Conservation (phyloP, 1,140 invertebrate species). For the Laodelphax striatellus region DNA sequence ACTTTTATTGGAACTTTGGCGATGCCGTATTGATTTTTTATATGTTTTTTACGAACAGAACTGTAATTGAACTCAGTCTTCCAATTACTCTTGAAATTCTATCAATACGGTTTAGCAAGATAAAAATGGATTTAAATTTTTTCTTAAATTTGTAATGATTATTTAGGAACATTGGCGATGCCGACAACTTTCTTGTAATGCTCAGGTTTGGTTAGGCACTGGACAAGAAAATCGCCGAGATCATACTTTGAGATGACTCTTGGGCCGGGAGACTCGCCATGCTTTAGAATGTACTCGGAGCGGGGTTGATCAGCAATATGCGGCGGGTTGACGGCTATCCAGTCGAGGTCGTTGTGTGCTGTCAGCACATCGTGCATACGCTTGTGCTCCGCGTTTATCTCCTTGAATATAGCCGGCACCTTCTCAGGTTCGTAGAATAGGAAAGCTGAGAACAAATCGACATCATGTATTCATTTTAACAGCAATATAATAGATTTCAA, state of each 20-base stretch:
- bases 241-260: constrained; percentile 48
- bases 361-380: constrained; percentile 60
- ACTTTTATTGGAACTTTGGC: constrained; percentile 20
- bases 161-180: constrained; percentile 31
- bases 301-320: constrained; percentile 52
- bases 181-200: constrained; percentile 56
- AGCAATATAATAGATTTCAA: too few relatives aligned
- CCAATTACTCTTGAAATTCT: too few relatives aligned
- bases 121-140: too few relatives aligned
- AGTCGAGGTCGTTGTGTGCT: constrained; percentile 49
- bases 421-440: constrained; percentile 57
- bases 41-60: too few relatives aligned
- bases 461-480: too few relatives aligned
- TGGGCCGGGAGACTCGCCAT: constrained; percentile 17
- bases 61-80: too few relatives aligned
- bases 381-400: constrained; percentile 63
- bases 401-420: constrained; percentile 56
- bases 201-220: constrained; percentile 49
- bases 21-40: too few relatives aligned
- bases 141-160: not conserved
- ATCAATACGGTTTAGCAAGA: too few relatives aligned
- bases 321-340: constrained; percentile 66
- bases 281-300: constrained; percentile 15
- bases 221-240: constrained; percentile 61
- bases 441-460: constrained; percentile 45